Conservation (phyloP, 2,888 invertebrate species). For the Microctonus brassicae region DNA sequence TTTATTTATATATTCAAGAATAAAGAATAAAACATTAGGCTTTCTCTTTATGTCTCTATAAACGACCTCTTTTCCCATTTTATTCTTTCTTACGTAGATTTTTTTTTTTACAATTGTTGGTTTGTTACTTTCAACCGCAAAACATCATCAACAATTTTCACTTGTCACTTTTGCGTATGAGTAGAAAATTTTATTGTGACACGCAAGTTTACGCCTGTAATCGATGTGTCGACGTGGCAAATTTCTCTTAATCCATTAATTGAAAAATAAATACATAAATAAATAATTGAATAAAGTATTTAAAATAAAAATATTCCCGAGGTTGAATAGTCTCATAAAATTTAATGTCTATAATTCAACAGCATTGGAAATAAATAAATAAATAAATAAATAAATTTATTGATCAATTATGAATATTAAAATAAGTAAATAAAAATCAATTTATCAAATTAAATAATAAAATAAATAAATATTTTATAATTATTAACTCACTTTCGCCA, state of each 20-base stretch:
- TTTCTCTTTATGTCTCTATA: constrained; percentile 17
- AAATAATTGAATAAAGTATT: background rate
- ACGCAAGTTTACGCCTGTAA: background rate
- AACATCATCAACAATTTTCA: constrained; percentile 6
- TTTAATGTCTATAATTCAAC: background rate
- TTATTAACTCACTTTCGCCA: constrained; percentile 39
- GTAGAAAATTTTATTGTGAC: background rate
- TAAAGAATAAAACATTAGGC: background rate
- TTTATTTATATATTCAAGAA: background rate
- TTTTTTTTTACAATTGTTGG: background rate
- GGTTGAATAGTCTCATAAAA: background rate
- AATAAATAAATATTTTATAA: no score
- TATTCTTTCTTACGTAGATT: no score
- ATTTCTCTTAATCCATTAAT: background rate
- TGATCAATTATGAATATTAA: no score
- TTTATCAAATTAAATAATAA: no score
- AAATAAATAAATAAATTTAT: no score
- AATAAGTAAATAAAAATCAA: no score
- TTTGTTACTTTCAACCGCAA: background rate
- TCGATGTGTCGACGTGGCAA: background rate
- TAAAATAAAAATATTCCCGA: background rate
- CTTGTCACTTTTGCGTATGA: background rate
- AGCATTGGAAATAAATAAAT: background rate
- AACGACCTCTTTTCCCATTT: constrained; percentile 23
- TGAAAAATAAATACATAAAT: background rate